Evolutionary conservation across 2,888 invertebrate genomes (phyloP).

Genomic region (Eudemis profundana): DNA sequence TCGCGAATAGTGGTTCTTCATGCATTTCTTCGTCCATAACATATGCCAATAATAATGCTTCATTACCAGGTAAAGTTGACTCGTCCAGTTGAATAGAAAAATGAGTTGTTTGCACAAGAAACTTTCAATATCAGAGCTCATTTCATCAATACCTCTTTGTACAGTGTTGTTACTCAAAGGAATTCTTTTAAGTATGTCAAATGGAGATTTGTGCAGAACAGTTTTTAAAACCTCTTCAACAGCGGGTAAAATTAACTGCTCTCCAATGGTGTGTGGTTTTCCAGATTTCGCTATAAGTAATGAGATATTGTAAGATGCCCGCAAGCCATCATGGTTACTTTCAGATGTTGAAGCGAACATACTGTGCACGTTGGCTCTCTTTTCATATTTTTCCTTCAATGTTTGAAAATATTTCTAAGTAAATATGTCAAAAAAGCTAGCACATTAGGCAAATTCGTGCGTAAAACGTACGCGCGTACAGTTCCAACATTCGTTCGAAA

Average conservation of each 20-base stretch:
- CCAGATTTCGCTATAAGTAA: too few relatives aligned
- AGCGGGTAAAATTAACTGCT: conserved; percentile 52
- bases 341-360: conserved; percentile 45
- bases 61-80: conserved; percentile 47
- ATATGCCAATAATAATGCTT: conserved; percentile 7
- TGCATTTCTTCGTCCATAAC: conserved; percentile 56
- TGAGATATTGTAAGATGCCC: conserved; percentile 45
- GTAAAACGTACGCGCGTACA: too few relatives aligned
- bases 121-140: conserved; percentile 56
- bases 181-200: conserved; percentile 56
- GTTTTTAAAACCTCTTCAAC: conserved; percentile 55
- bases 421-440: too few relatives aligned
- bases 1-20: conserved; percentile 58
- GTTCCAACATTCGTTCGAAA: too few relatives aligned
- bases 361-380: conserved; percentile 20
- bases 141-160: conserved; percentile 58
- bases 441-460: too few relatives aligned
- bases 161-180: conserved; percentile 54
- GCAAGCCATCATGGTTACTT: conserved; percentile 46
- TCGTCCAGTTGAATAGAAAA: conserved; percentile 65
- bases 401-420: conserved; percentile 25
- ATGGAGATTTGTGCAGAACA: conserved; percentile 55
- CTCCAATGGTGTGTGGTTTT: too few relatives aligned
- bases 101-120: conserved; percentile 54
- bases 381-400: conserved; percentile 27